Conservation (phyloP, 2,797 vertebrate genomes). For the Ceryle rudis region DNA sequence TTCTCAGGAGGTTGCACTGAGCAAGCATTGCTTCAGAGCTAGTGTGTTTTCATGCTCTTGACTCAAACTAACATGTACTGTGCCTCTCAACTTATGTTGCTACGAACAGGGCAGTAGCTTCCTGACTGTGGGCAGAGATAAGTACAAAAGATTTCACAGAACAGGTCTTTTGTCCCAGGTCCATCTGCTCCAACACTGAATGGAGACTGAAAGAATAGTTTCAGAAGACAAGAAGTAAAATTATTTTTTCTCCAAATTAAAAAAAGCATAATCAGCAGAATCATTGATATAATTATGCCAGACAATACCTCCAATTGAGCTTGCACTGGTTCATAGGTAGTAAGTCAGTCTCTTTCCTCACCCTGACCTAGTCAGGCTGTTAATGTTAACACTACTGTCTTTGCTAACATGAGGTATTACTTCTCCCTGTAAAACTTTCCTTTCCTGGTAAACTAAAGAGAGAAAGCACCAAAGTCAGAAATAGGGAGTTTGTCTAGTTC, state of each 20-base stretch:
- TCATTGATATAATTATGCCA: background rate
- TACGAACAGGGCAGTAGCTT: background rate
- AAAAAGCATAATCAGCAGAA: background rate
- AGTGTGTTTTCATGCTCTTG: background rate
- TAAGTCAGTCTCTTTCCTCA: background rate
- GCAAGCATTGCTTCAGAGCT: background rate
- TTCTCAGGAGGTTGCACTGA: background rate
- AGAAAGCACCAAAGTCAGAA: conserved; percentile 6
- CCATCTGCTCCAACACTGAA: background rate
- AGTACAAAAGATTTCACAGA: background rate
- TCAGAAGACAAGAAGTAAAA: background rate
- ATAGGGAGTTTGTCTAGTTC: background rate
- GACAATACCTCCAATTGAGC: background rate
- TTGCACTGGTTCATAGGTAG: background rate
- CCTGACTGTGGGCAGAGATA: background rate
- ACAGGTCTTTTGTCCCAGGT: background rate
- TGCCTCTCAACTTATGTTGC: background rate
- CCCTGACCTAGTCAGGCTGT: background rate
- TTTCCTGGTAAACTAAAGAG: background rate
- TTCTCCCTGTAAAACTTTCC: background rate
- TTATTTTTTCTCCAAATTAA: background rate
- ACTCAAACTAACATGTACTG: background rate
- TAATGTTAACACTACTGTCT: background rate
- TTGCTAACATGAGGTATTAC: background rate
- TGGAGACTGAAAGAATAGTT: background rate